Percentiles rank a stretch among this genome's conserved stretches.
Evolutionary conservation across 2,797 vertebrate species (phyloP).

Genomic region (Oophaga sylvatica): DNA sequence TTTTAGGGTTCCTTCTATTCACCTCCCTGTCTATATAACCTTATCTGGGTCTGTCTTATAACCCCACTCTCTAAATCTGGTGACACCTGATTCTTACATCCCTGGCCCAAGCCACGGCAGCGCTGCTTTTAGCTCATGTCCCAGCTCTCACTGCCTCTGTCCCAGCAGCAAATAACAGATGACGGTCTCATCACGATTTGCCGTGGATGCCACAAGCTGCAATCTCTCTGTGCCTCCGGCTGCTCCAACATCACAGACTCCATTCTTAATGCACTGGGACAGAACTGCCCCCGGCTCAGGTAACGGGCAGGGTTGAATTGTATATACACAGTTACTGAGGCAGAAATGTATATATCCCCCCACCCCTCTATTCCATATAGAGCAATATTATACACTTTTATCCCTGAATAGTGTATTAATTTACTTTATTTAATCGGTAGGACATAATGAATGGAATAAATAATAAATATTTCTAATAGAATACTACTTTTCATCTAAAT

Average conservation of each 20-base stretch:
- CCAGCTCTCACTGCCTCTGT: slow-evolving; percentile 50
- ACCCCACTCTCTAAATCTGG: slow-evolving; percentile 9
- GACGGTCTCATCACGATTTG: slow-evolving; percentile 98
- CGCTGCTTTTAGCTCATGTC: slow-evolving; percentile 26
- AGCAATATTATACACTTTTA: not conserved
- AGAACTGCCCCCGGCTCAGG: slow-evolving; percentile 96
- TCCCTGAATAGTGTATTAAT: not conserved
- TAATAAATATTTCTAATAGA: not conserved
- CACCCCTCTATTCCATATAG: not conserved
- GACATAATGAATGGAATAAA: not conserved
- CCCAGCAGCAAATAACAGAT: slow-evolving; percentile 95
- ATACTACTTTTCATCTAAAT: not conserved
- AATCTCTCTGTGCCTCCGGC: slow-evolving; percentile 95
- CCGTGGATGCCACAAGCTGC: slow-evolving; percentile 93
- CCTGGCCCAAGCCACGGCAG: not conserved
- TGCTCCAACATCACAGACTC: slow-evolving; percentile 97
- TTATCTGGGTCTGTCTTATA: not conserved
- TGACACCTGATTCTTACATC: slow-evolving; percentile 14
- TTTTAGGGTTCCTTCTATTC: not conserved
- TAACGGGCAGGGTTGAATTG: slow-evolving; percentile 65
- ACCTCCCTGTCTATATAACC: not conserved
- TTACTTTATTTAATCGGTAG: not conserved
- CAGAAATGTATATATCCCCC: not conserved
- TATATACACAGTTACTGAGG: slow-evolving; percentile 3
- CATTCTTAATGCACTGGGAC: slow-evolving; percentile 93